Conservation (phyloP, 2,113 vertebrate genomes). For the Mormoops blainvillei region DNA sequence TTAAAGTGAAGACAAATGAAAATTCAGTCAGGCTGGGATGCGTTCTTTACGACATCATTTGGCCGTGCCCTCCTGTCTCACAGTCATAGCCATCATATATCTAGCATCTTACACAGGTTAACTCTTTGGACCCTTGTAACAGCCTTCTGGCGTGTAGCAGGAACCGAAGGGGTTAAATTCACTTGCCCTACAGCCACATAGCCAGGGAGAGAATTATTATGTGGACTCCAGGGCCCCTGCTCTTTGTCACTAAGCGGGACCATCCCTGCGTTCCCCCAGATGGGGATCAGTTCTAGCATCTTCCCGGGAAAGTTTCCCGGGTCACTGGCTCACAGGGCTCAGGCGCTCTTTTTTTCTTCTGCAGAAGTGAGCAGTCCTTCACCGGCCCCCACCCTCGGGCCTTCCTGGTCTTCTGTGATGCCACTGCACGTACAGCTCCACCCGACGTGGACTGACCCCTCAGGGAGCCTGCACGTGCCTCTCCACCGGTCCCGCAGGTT, state of each 20-base stretch:
- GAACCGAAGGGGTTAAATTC: background rate
- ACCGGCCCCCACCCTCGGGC: accelerated
- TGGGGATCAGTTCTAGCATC: background rate
- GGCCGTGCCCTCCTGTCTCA: background rate
- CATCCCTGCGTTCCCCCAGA: accelerated
- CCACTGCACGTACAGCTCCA: accelerated
- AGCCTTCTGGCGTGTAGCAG: accelerated
- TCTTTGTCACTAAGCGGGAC: background rate
- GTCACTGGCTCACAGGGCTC: background rate
- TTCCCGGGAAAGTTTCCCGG: background rate
- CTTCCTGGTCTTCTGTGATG: background rate
- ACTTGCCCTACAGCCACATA: background rate
- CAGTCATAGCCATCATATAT: background rate
- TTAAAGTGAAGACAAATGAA: background rate
- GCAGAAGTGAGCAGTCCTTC: background rate
- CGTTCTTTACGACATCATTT: background rate
- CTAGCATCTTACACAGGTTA: accelerated
- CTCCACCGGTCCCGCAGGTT: background rate
- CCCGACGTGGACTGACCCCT: accelerated
- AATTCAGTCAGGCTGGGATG: background rate
- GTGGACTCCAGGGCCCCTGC: background rate
- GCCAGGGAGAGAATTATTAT: background rate
- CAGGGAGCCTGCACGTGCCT: no score
- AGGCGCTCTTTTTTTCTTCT: no score
- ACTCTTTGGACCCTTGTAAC: background rate